Conservation (phyloP, 2,888 invertebrate genomes). For the Idaea dimidiata region DNA sequence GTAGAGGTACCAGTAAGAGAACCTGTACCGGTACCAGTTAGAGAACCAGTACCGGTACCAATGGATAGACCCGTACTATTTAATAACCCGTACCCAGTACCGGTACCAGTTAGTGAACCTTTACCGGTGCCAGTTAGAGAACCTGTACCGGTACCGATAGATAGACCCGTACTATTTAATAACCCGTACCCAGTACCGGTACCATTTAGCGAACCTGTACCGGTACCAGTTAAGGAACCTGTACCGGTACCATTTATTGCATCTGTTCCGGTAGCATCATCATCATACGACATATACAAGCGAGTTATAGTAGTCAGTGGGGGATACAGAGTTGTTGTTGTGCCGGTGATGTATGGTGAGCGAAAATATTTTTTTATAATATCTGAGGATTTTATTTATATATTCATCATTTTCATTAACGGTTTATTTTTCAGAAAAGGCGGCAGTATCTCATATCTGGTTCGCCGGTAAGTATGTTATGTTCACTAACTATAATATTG, state of each 20-base stretch:
- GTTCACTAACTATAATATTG: not conserved
- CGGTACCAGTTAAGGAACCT: conserved; percentile 44
- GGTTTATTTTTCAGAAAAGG: not conserved
- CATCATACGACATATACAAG: conserved; percentile 27
- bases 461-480: conserved; percentile 36
- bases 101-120: conserved; percentile 40
- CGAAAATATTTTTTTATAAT: not conserved
- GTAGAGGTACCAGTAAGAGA: conserved; percentile 40
- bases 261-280: conserved; percentile 51
- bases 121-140: conserved; percentile 47
- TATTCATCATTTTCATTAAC: not conserved
- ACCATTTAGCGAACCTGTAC: conserved; percentile 42
- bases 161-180: conserved; percentile 41
- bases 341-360: conserved; percentile 43
- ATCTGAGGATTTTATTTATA: not conserved
- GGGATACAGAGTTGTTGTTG: conserved; percentile 45
- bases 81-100: conserved; percentile 38
- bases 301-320: conserved; percentile 34
- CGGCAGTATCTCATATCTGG: not conserved
- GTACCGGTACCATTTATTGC: conserved; percentile 37
- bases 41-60: conserved; percentile 31
- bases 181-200: conserved; percentile 41
- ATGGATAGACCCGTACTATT: conserved; percentile 49
- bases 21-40: conserved; percentile 49
- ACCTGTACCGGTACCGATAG: conserved; percentile 42